Evolutionary conservation across 2,797 vertebrate species (phyloP).

Genomic region (Falco naumanni): DNA sequence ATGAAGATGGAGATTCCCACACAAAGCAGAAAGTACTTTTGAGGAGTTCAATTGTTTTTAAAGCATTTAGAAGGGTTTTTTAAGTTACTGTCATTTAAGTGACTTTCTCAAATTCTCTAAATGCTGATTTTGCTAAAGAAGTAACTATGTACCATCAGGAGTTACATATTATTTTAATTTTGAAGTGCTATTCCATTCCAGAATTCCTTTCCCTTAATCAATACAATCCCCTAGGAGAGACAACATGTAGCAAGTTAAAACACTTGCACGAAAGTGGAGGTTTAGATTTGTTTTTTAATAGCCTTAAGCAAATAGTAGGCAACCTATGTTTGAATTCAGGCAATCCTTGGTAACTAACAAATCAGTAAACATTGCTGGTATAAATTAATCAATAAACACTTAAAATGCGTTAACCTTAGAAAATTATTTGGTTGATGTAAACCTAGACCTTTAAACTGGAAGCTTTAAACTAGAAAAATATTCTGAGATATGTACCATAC

Average conservation of each 20-base stretch:
- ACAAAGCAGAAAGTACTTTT: neutral
- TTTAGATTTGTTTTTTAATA: neutral
- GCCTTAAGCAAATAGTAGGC: neutral
- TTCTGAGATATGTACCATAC: neutral
- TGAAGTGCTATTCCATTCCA: neutral
- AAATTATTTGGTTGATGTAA: neutral
- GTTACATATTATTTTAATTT: neutral
- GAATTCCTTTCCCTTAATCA: constrained; percentile 24
- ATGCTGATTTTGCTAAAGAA: constrained; percentile 2
- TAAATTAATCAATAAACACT: neutral
- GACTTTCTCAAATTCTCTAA: neutral
- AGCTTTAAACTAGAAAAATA: neutral
- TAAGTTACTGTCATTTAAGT: neutral
- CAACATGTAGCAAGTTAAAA: constrained; percentile 7
- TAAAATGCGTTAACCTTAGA: neutral
- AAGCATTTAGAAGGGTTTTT: neutral
- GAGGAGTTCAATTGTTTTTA: neutral
- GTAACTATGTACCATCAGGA: neutral
- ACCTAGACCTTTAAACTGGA: neutral
- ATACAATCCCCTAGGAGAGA: neutral
- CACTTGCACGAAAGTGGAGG: neutral
- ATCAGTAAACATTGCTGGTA: neutral
- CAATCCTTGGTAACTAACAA: neutral
- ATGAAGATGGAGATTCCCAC: neutral
- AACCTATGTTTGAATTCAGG: neutral